Evolutionary conservation across 2,113 vertebrate genomes (phyloP).

Genomic region (Oryzias woworae): DNA sequence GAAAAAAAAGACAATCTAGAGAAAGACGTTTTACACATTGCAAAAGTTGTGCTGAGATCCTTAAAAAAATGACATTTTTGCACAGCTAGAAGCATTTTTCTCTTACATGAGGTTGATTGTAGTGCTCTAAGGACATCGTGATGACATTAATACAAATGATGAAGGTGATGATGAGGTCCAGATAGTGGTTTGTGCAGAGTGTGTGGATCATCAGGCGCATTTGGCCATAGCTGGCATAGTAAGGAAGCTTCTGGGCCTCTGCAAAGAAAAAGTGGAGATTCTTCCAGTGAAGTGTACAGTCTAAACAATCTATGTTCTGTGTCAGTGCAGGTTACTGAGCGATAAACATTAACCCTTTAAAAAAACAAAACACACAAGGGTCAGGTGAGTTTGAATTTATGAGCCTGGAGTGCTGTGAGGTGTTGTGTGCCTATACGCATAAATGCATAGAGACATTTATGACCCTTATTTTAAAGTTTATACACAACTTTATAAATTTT

Average conservation of each 20-base stretch:
- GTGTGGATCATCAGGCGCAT: slow-evolving; percentile 94
- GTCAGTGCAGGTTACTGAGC: too few species aligned
- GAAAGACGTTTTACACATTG: neutral
- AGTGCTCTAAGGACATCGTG: slow-evolving; percentile 99
- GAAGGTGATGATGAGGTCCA: slow-evolving; percentile 99
- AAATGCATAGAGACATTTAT: too few species aligned
- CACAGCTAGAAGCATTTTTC: neutral
- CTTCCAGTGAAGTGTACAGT: too few species aligned
- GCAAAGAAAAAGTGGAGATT: slow-evolving; percentile 27
- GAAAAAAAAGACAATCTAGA: neutral
- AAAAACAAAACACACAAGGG: too few species aligned
- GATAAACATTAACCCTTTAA: too few species aligned
- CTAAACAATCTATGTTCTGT: too few species aligned
- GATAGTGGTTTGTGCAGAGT: slow-evolving; percentile 96
- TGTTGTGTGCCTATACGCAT: too few species aligned
- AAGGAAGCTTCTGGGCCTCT: slow-evolving; percentile 96
- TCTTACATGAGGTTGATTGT: slow-evolving; percentile 91
- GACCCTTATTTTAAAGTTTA: too few species aligned
- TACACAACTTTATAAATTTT: too few species aligned
- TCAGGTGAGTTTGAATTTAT: too few species aligned
- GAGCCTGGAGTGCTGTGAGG: too few species aligned
- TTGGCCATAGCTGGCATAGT: slow-evolving; percentile 89
- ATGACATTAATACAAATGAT: slow-evolving; percentile 98
- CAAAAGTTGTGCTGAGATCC: neutral
- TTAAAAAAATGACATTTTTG: neutral